Evolutionary conservation across 2,888 invertebrate species (phyloP), one percentile per base, ranked within the genome.

Genomic region (Nomada lathburiana): DNA sequence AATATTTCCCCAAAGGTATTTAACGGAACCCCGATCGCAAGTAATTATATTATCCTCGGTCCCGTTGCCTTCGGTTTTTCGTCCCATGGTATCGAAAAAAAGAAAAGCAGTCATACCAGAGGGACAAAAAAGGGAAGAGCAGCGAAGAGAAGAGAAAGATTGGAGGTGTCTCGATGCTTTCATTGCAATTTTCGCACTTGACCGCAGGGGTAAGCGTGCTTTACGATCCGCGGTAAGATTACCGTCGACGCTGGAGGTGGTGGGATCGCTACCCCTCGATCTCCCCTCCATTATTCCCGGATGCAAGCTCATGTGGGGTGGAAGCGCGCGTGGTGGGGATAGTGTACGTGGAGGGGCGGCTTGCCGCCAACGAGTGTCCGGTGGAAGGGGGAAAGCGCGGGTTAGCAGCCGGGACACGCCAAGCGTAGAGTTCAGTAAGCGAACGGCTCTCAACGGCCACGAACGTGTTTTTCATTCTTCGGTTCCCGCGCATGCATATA

Each of bases 351-450:
- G 85, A 69, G 76, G 89, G 84, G 86, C 75, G 74, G 85, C 75
- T 87, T 87, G 88, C 83, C 85, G 88, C 84, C 83, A 84, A 82
- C 83, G 78, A 69, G 72, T 53, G 74, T 18, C 7, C 5, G 4
- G 9, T 82, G 74, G 88, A 89, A 90, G 90, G 91, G 86, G 85
- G 91, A 92, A 92, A 92, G 92, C 93, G 93, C 93, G 93, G 93
- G 93, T 92, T 92, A 92, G 92, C 91, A 90, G 90, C 89, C 90
- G 86, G 90, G 91, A 91, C 87, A 89, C 92, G 90, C 88, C 89
- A 91, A 88, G 85, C 88, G 91, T 89, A 87, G 89, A 88, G 90
- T 91, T 93, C 92, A 93, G 93, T 93, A 92, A 93, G 93, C 92
- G 92, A 92, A 92, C 91, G 91, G 90, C 92, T 91, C 92, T 93